phyloP scores from a whole-genome alignment of 1,140 invertebrate species.

The Anthonomus grandis region DNA sequence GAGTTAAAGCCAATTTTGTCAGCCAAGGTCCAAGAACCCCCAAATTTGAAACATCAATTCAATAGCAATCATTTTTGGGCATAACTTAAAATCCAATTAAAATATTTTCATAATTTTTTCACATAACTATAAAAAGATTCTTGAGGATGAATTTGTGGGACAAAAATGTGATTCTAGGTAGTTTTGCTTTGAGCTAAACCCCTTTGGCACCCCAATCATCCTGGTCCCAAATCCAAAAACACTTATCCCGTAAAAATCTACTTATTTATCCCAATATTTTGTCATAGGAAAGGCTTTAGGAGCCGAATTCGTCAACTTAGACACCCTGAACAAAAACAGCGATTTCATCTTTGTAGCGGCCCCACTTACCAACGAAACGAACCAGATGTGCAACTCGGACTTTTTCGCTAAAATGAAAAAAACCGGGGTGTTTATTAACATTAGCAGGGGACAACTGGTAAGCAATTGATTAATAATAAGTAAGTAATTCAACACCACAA shows the following conservation, averaged over 20 bases:
- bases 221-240: too few relatives aligned
- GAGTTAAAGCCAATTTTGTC: too few relatives aligned
- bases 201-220: too few relatives aligned
- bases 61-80: too few relatives aligned
- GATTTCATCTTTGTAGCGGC: slow-evolving; percentile 79
- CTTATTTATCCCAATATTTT: not conserved
- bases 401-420: slow-evolving; percentile 82
- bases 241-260: too few relatives aligned
- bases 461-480: not conserved
- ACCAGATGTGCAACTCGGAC: slow-evolving; percentile 68
- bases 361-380: slow-evolving; percentile 71
- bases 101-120: too few relatives aligned
- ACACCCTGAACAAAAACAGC: slow-evolving; percentile 66
- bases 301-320: slow-evolving; percentile 68
- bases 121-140: too few relatives aligned
- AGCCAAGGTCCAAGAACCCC: too few relatives aligned
- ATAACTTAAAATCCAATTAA: too few relatives aligned
- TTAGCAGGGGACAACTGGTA: slow-evolving; percentile 75
- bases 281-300: slow-evolving; percentile 55
- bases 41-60: too few relatives aligned
- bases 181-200: not conserved
- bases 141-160: too few relatives aligned
- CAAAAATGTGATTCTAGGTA: not conserved
- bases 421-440: slow-evolving; percentile 82
- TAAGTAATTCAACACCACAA: too few relatives aligned